Evolutionary conservation across 2,888 invertebrate species (phyloP), one percentile per base, ranked within the genome.

Genomic region (Atrina japonica): DNA sequence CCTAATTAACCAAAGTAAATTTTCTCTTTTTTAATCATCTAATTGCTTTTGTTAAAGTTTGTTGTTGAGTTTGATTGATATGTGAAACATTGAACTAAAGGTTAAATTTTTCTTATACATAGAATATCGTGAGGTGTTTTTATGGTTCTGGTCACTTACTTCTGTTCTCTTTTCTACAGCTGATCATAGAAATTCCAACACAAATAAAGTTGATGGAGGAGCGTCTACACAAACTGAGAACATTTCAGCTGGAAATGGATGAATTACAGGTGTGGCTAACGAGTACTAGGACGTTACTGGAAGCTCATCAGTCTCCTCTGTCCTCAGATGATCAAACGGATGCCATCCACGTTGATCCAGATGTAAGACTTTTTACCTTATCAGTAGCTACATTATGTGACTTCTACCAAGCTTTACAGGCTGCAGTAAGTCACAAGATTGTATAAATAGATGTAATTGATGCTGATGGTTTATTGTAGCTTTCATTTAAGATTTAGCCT

Each of bases 231-330:
- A 70, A 80, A 25, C 66, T 86, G 30, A 69, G 78, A 21, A 63
- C 66, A 14, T 87, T 90, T 75, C 82, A 85, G 75, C 76, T 77
- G 1, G 85, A 87, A 50, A 70, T 88, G 3, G 86, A 86, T 9
- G 82, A 84, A 50, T 75, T 91, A 60, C 81, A 83, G 55, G 61
- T 68, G 3, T 87, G 88, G 86, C 78, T 88, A 35, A 76, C 71
- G 1, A 80, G 82, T 9, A 88, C 89, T 3, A 81, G 81, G 65
- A 78, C 77, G 9, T 77, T 88, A 6, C 77, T 88, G 29, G 86
- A 88, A 64, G 73, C 78, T 1, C 85, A 85, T 65, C 80, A 84
- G 35, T 77, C 82, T 21, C 86, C 88, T 18, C 80, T 84, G 27
- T 89, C 89, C 29, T 84, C 86, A 6, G 21, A 71, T 0, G 85